Conservation (phyloP, 2,797 vertebrate species). For the Rhabdomys pumilio region DNA sequence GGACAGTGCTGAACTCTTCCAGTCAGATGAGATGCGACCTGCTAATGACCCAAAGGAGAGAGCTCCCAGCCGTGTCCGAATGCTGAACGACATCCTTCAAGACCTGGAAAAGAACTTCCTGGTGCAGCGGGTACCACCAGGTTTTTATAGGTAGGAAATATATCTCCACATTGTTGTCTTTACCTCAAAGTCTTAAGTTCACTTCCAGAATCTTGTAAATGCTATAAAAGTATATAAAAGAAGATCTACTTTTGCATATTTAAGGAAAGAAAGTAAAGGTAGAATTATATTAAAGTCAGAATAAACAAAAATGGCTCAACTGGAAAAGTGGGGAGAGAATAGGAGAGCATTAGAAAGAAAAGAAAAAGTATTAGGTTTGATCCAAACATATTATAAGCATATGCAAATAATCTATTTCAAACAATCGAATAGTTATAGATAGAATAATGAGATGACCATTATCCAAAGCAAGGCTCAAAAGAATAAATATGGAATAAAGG, state of each 20-base stretch:
- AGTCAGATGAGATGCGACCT: conserved; percentile 97
- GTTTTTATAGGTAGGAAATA: conserved; percentile 93
- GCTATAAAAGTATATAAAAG: not conserved
- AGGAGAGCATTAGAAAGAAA: not conserved
- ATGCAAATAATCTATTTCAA: not conserved
- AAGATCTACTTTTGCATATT: not conserved
- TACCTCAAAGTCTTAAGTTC: not conserved
- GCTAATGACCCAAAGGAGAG: conserved; percentile 96
- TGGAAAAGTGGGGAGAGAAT: not conserved
- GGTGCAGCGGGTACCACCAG: conserved; percentile 90
- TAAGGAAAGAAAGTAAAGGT: not conserved
- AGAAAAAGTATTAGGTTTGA: not conserved
- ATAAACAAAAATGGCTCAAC: not conserved
- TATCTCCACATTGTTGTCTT: fast-evolving
- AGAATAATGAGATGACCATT: not conserved
- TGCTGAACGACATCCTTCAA: conserved; percentile 96
- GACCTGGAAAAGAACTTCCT: conserved; percentile 96
- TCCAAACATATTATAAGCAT: not conserved
- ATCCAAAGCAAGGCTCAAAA: not conserved
- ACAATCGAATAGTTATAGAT: not conserved
- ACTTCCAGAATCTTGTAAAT: not conserved
- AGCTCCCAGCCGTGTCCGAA: conserved; percentile 93
- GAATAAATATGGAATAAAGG: not conserved
- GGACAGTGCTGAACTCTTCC: conserved; percentile 94
- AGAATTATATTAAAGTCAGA: not conserved